A percentile compares a stretch with the other conserved stretches of the same genome.
phyloP scores from a whole-genome alignment of 2,888 invertebrate species.

The Teleiodes luculella region DNA sequence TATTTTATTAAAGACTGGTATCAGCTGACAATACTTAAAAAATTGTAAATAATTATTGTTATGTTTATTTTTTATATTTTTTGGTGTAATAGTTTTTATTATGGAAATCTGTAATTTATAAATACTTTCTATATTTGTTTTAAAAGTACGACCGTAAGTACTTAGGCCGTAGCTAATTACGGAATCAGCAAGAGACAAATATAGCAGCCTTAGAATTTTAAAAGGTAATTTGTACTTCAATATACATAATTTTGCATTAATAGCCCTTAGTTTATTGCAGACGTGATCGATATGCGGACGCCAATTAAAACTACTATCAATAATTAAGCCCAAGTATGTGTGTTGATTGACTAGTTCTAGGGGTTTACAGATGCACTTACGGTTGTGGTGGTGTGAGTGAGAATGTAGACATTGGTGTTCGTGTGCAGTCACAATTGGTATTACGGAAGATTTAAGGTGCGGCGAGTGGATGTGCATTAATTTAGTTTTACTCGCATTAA shows the following conservation, averaged over 20 bases:
- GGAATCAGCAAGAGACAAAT: no score
- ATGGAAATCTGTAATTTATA: no score
- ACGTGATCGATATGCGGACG: constrained; percentile 13
- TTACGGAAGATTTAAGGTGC: neutral
- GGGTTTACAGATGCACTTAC: constrained; percentile 7
- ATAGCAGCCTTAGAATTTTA: neutral
- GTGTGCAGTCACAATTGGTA: neutral
- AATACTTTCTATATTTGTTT: no score
- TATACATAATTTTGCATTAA: constrained; percentile 9
- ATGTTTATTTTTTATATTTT: no score
- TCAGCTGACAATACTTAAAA: no score
- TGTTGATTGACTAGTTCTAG: constrained; percentile 14
- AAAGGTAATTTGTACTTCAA: constrained; percentile 12
- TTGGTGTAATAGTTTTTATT: no score
- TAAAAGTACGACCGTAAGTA: no score
- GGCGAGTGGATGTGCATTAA: constrained; percentile 17
- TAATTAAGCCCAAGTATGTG: constrained; percentile 17
- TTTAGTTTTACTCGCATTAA: constrained; percentile 19
- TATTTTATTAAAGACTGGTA: no score
- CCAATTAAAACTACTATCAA: constrained; percentile 20
- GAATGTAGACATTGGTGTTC: neutral
- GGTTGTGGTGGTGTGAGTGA: no score
- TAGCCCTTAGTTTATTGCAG: constrained; percentile 15
- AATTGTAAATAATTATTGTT: no score
- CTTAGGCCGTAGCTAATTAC: no score